Percentiles rank a stretch among this genome's conserved stretches.
These are phyloP conservation scores for Oophaga sylvatica DNA, from an alignment of 2,797 vertebrate genomes.

Conservation along the genomic window DNA sequence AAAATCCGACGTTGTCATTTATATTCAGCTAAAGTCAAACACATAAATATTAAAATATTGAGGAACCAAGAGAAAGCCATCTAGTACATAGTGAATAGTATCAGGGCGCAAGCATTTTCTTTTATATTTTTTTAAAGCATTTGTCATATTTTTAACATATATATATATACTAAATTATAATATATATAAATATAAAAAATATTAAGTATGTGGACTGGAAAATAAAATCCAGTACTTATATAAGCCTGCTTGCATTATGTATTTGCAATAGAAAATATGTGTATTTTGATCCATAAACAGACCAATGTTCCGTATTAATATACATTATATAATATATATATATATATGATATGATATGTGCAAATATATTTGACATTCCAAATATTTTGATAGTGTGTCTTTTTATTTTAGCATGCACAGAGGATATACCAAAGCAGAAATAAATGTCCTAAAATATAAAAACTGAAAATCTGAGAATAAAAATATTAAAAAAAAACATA, in stretches of 20 bases:
- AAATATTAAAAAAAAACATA: conserved; percentile 65
- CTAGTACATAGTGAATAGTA: conserved; percentile 7
- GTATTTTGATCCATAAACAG: too few species aligned
- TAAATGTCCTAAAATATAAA: too few species aligned
- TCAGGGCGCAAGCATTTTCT: not conserved
- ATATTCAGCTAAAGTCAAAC: conserved; percentile 77
- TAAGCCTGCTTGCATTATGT: not conserved
- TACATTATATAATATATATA: too few species aligned
- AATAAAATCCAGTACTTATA: not conserved
- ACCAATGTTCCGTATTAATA: too few species aligned
- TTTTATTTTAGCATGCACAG: conserved; percentile 63
- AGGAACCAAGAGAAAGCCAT: conserved; percentile 10
- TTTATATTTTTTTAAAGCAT: not conserved
- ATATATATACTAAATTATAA: not conserved
- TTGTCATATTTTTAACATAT: not conserved
- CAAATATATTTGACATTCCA: not conserved
- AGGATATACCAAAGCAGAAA: not conserved
- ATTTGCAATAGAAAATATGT: not conserved
- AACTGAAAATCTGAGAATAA: too few species aligned
- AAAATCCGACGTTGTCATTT: conserved; percentile 76
- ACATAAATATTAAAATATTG: conserved; percentile 79
- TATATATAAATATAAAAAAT: not conserved
- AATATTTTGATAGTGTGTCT: conserved; percentile 33
- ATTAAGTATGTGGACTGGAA: not conserved
- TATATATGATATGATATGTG: too few species aligned